Conservation (phyloP, 1,140 invertebrate genomes). For the Lineus longissimus region DNA sequence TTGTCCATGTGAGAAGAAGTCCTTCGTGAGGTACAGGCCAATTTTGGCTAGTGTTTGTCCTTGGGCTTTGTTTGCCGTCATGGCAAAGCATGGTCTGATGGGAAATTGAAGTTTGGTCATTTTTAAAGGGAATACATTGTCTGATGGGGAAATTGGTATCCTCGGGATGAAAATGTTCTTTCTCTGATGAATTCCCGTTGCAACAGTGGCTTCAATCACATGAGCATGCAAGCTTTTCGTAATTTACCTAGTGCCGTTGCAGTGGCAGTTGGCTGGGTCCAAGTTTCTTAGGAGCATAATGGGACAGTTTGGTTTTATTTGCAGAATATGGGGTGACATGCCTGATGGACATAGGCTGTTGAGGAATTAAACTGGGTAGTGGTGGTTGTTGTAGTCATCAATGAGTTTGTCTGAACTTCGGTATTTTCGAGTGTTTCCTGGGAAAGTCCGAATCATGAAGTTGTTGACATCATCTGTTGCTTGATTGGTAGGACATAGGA, state of each 20-base stretch:
- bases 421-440: conserved; percentile 7
- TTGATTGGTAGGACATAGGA: conserved; percentile 15
- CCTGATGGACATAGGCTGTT: conserved; percentile 41
- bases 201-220: conserved; percentile 23
- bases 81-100: conserved; percentile 54
- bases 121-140: conserved; percentile 32
- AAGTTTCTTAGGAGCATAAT: conserved; percentile 53
- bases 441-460: conserved; percentile 13
- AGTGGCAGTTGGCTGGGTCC: conserved; percentile 28
- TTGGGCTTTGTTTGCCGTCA: conserved; percentile 61
- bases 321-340: conserved; percentile 48
- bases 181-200: conserved; percentile 13
- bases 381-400: conserved; percentile 23
- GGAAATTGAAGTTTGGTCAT: conserved; percentile 58
- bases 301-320: conserved; percentile 42
- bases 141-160: conserved; percentile 24
- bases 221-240: conserved; percentile 28
- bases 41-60: conserved; percentile 50
- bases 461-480: conserved; percentile 18
- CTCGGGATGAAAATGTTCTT: conserved; percentile 26
- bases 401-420: conserved; percentile 21
- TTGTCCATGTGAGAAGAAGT: conserved; percentile 37
- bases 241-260: conserved; percentile 48
- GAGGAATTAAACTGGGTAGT: conserved; percentile 45
- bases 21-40: conserved; percentile 24